phyloP scores from a whole-genome alignment of 2,888 invertebrate species.

The Xestia c-nigrum region DNA sequence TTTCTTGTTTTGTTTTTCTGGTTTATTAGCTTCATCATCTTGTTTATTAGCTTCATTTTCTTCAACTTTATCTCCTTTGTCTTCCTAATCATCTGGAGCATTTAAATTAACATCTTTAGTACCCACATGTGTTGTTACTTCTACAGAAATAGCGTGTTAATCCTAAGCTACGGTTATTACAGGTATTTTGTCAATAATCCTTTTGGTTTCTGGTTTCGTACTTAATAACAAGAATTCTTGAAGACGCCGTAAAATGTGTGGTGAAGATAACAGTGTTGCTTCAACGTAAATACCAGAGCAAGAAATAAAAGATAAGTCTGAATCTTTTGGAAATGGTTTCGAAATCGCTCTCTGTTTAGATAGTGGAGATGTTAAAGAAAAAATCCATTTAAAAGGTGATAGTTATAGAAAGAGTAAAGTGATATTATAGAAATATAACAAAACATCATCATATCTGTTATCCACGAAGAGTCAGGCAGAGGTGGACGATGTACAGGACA shows the following conservation, averaged over 20 bases:
- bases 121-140: conserved; percentile 9
- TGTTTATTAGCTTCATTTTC: conserved; percentile 25
- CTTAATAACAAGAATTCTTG: conserved; percentile 53
- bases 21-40: conserved; percentile 4
- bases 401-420: neutral
- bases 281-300: conserved; percentile 55
- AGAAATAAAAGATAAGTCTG: conserved; percentile 57
- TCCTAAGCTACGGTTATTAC: conserved; percentile 38
- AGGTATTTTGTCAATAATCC: conserved; percentile 54
- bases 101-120: conserved; percentile 22
- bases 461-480: neutral
- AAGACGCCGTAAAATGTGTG: conserved; percentile 42
- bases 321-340: conserved; percentile 51
- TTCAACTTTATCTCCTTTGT: conserved; percentile 15
- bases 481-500: neutral
- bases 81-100: conserved; percentile 9
- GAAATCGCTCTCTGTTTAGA: conserved; percentile 39
- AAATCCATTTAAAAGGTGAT: neutral
- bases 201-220: conserved; percentile 51
- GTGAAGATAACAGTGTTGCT: conserved; percentile 62
- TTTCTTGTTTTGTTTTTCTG: conserved; percentile 13
- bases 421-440: neutral
- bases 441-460: neutral
- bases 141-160: conserved; percentile 48
- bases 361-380: conserved; percentile 11